Base-by-base conservation (phyloP, 2,113 vertebrate genomes). In the Sceloporus tristichus region DNA sequence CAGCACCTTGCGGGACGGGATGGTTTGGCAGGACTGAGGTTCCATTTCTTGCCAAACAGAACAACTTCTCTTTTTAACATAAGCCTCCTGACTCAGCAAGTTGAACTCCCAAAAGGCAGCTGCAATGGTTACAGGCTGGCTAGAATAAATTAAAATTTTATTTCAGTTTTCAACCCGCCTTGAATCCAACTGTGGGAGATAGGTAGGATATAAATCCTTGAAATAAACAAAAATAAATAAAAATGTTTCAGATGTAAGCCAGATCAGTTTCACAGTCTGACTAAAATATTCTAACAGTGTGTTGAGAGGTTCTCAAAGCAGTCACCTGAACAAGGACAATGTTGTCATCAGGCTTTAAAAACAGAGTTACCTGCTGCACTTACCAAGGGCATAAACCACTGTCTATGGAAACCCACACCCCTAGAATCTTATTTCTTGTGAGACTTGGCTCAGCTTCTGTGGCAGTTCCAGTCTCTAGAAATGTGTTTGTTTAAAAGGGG, bases 251-350 rank as follows among this genome's bases (percentile, higher is more conserved):
- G 3, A 80, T 81, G 62, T 40, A 65, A 34, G 21, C 16, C 85
- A 87, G 79, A 73, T n/a, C 62, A 0, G 27, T 42, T 90, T 82
- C 73, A 92, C 27, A 16, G 38, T 29, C 27, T 62, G 1, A 38
- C 16, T 56, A 77, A 90, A 85, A 42, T 80, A 81, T 16, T 34
- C 65, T 71, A 71, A 71, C 59, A 10, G 68, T 29, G 4, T 71
- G 68, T 25, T 71, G 27, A 18, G 1, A 0, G 83, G n/a, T 53
- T 86, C 66, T 14, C 25, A 87, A 90, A 40, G 71, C 85, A 88
- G 79, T 54, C 27, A 59, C 59, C 16, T 71, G 42, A 80, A 74
- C 80, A 66, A 53, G 53, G 85, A 71, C 42, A n/a, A 83, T 86
- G 81, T 74, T 10, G 53, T 56, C 48, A 54, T 54, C 66, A 71